These are phyloP conservation scores for Microcebus tavaratra DNA, from an alignment of 2,113 vertebrate genomes.

Conservation along the genomic window DNA sequence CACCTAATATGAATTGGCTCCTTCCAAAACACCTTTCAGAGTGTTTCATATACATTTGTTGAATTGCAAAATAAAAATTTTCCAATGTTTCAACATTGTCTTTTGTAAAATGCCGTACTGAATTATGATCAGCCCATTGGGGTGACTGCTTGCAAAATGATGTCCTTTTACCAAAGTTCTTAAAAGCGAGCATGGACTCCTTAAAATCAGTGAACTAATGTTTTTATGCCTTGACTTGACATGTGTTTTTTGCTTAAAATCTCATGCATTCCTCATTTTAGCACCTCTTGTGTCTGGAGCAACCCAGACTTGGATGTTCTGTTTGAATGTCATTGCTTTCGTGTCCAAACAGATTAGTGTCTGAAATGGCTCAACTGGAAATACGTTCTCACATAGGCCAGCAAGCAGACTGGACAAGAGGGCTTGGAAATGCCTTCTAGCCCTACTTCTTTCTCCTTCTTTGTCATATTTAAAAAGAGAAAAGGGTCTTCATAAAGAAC, in stretches of 20 bases:
- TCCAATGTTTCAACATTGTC: neutral
- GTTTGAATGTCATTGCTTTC: slow-evolving; percentile 55
- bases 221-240: slow-evolving; percentile 4
- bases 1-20: neutral
- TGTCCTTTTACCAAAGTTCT: neutral
- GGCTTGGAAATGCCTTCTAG: neutral
- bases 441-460: neutral
- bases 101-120: neutral
- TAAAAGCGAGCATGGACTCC: neutral
- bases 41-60: neutral
- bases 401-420: neutral
- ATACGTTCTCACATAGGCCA: neutral
- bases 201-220: neutral
- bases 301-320: neutral
- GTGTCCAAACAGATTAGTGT: slow-evolving; percentile 59
- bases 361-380: slow-evolving; percentile 34
- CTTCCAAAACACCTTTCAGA: neutral
- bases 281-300: slow-evolving; percentile 46
- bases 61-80: neutral
- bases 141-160: neutral
- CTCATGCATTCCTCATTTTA: slow-evolving; percentile 22
- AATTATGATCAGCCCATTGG: neutral
- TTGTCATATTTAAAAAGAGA: slow-evolving; percentile 52
- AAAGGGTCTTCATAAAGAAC: slow-evolving; percentile 41
- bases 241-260: neutral